Conservation (phyloP, 2,797 vertebrate species). For the Enteromius unitaeniatus region DNA sequence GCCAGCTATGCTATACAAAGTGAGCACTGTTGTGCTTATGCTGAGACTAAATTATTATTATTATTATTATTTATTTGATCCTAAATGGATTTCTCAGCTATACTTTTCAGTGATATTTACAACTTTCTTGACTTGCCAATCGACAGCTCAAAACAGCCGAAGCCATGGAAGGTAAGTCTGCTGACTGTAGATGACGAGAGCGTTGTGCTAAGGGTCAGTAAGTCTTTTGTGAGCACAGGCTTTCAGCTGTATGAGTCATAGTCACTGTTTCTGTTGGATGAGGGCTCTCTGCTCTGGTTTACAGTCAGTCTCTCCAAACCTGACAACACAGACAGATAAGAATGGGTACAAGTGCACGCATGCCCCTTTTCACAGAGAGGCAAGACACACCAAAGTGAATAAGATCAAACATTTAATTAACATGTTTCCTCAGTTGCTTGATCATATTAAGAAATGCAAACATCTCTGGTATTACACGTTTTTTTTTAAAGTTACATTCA, state of each 20-base stretch:
- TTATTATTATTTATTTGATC: neutral
- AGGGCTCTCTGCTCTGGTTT: constrained; percentile 72
- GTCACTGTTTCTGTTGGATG: constrained; percentile 76
- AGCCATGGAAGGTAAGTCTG: neutral
- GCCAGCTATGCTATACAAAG: constrained; percentile 8
- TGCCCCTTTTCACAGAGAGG: neutral
- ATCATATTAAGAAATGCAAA: neutral
- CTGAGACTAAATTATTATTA: neutral
- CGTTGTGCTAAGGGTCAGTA: neutral
- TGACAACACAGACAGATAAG: constrained; percentile 53
- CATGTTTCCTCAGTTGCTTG: neutral
- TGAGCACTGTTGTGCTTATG: neutral
- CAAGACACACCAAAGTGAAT: neutral
- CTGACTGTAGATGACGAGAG: constrained; percentile 5
- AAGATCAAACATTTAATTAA: neutral
- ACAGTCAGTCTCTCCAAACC: constrained; percentile 75
- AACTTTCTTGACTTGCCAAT: neutral
- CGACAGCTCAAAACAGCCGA: constrained; percentile 9
- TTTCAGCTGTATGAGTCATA: constrained; percentile 65
- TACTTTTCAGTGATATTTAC: constrained; percentile 26
- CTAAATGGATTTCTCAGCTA: constrained; percentile 20
- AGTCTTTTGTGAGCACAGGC: neutral
- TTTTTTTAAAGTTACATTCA: neutral
- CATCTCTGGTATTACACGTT: neutral
- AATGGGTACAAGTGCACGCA: neutral